Evolutionary conservation across 2,113 vertebrate species (phyloP).

Genomic region (Collichthys lucidus): DNA sequence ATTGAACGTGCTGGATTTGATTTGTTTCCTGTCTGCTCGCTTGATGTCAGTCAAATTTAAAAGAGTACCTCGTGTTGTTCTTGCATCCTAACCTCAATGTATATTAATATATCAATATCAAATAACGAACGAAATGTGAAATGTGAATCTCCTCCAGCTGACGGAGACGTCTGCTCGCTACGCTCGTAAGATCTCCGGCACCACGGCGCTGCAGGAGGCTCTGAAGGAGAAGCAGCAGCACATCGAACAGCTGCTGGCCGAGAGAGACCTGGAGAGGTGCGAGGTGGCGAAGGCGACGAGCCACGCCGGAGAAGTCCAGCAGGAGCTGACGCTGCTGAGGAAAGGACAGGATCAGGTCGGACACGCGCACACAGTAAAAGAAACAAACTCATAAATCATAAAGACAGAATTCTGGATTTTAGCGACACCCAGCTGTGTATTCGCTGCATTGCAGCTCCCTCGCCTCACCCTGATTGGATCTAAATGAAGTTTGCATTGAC

Average conservation of each 20-base stretch:
- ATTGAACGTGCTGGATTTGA: not conserved
- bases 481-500: too few species aligned
- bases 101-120: not conserved
- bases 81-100: not conserved
- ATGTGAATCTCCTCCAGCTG: conserved; percentile 82
- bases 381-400: too few species aligned
- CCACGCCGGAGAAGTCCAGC: conserved; percentile 95
- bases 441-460: too few species aligned
- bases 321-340: conserved; percentile 89
- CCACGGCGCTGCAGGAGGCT: conserved; percentile 97
- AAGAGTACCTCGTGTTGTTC: not conserved
- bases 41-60: too few species aligned
- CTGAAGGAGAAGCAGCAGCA: conserved; percentile 99
- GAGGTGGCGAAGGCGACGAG: conserved; percentile 97
- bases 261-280: conserved; percentile 93
- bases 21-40: not conserved
- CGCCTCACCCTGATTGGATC: too few species aligned
- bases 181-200: conserved; percentile 96
- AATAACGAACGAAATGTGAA: not conserved
- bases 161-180: conserved; percentile 97
- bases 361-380: not conserved
- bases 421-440: too few species aligned
- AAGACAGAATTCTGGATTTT: too few species aligned
- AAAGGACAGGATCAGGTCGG: conserved; percentile 95
- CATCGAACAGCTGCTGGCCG: conserved; percentile 96